Conservation (phyloP, 2,888 invertebrate genomes). For the Tachina grossa region DNA sequence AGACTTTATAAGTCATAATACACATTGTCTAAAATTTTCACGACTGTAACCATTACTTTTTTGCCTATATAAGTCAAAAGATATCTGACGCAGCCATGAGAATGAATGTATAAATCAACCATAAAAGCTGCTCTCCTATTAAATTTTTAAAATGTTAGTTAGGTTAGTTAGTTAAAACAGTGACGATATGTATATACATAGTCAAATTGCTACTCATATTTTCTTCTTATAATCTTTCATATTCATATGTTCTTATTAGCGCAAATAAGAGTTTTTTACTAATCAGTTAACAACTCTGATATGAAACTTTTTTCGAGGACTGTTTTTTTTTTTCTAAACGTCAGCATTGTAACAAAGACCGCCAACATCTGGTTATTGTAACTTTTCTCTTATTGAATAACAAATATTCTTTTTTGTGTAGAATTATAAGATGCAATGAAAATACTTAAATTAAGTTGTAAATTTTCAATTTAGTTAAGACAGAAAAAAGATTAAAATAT, state of each 20-base stretch:
- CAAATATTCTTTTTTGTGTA: constrained; percentile 10
- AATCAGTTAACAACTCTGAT: constrained; percentile 8
- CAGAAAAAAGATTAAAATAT: constrained; percentile 12
- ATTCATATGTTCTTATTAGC: not conserved
- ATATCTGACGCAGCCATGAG: too few relatives aligned
- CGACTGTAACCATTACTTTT: too few relatives aligned
- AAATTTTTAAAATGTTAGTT: too few relatives aligned
- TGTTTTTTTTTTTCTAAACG: constrained; percentile 11
- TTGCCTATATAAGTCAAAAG: too few relatives aligned
- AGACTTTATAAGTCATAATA: too few relatives aligned
- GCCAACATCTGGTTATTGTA: constrained; percentile 60
- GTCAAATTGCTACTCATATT: too few relatives aligned
- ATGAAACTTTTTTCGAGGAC: constrained; percentile 1
- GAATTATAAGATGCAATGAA: constrained; percentile 20
- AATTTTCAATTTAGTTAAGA: constrained; percentile 47
- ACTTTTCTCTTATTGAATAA: constrained; percentile 20
- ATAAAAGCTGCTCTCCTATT: too few relatives aligned
- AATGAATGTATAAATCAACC: too few relatives aligned
- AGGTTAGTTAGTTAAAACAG: too few relatives aligned
- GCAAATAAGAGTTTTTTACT: not conserved
- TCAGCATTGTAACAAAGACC: constrained; percentile 32
- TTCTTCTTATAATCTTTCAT: too few relatives aligned
- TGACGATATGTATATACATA: too few relatives aligned
- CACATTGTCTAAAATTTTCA: too few relatives aligned
- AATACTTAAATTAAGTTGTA: constrained; percentile 39